Evolutionary conservation across 2,888 invertebrate genomes (phyloP).

Genomic region (Oscheius myriophilus): DNA sequence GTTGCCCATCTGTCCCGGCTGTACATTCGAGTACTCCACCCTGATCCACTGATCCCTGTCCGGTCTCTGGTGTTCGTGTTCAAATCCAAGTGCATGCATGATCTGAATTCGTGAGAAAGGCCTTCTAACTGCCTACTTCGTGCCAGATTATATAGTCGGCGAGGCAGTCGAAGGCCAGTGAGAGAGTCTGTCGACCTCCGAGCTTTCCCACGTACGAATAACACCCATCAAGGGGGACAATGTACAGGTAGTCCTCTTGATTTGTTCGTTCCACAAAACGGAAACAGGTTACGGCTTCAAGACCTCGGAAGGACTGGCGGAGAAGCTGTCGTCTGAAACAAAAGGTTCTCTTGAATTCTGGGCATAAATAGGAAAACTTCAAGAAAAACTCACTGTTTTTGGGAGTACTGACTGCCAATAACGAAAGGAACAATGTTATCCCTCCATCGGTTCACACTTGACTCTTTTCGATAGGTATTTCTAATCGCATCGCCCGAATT

Average conservation of each 20-base stretch:
- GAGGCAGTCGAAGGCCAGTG: conserved; percentile 56
- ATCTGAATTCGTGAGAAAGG: conserved; percentile 23
- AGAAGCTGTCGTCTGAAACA: conserved; percentile 45
- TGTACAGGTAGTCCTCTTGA: conserved; percentile 56
- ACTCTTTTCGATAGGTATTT: conserved; percentile 46
- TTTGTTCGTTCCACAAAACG: conserved; percentile 52
- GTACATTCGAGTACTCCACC: conserved; percentile 55
- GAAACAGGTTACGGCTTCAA: conserved; percentile 61
- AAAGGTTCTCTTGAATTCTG: background rate
- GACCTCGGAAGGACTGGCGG: conserved; percentile 40
- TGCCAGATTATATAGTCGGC: conserved; percentile 64
- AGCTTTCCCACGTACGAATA: conserved; percentile 65
- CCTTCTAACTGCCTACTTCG: conserved; percentile 34
- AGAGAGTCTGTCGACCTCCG: conserved; percentile 51
- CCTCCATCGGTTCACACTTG: conserved; percentile 51
- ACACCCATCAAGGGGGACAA: conserved; percentile 63
- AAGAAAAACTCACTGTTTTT: conserved; percentile 50
- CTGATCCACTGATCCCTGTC: conserved; percentile 54
- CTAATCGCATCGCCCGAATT: conserved; percentile 33
- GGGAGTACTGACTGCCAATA: conserved; percentile 54
- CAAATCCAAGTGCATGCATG: conserved; percentile 59
- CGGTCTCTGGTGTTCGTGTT: conserved; percentile 64
- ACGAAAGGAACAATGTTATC: conserved; percentile 56
- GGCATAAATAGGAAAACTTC: no score
- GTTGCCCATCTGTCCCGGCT: conserved; percentile 55